These are phyloP conservation scores for Tylochromis polylepis DNA, from an alignment of 2,113 vertebrate genomes.

Conservation along the genomic window DNA sequence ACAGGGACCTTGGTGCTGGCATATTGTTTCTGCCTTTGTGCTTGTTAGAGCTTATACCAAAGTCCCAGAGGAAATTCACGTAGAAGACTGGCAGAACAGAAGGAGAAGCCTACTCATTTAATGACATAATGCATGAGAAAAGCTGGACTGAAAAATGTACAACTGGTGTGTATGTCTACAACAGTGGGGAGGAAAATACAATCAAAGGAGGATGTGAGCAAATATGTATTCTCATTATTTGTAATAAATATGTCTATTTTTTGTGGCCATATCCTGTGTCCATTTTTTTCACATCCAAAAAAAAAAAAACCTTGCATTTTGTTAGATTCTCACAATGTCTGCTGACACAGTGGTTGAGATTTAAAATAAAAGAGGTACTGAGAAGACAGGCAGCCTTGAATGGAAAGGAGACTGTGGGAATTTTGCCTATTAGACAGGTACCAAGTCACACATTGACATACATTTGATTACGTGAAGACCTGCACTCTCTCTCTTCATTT, in stretches of 20 bases:
- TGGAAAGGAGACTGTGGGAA: neutral
- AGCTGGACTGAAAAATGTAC: neutral
- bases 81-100: neutral
- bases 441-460: conserved; percentile 1
- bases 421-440: neutral
- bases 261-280: neutral
- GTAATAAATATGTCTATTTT: neutral
- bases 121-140: conserved; percentile 1
- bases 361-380: neutral
- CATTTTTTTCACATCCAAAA: neutral
- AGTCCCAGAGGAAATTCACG: conserved; percentile 20
- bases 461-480: conserved; percentile 7
- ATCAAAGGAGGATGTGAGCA: neutral
- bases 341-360: neutral
- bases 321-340: neutral
- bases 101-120: neutral
- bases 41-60: conserved; percentile 12
- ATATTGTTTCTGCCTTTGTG: conserved; percentile 24
- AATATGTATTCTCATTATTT: neutral
- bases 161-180: neutral
- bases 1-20: conserved; percentile 9
- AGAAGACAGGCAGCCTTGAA: neutral
- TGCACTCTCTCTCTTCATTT: neutral
- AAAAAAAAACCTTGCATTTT: neutral
- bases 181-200: neutral